Evolutionary conservation across 2,113 vertebrate genomes (phyloP).

Genomic region (Cromileptes altivelis): DNA sequence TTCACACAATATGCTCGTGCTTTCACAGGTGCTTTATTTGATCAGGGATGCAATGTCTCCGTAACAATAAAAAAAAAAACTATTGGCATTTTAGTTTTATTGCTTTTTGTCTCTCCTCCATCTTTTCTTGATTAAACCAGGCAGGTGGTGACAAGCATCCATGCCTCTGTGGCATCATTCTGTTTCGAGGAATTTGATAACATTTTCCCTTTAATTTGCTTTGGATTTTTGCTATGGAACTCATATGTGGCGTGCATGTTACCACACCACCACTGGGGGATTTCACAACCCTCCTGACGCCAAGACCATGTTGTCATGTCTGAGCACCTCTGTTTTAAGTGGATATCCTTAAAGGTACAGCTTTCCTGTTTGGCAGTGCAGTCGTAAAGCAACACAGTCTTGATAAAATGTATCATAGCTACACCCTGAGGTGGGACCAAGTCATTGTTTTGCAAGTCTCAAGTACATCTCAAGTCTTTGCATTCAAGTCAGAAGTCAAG

Average conservation of each 20-base stretch:
- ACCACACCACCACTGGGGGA: not conserved
- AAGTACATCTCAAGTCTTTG: too few species aligned
- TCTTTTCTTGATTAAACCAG: constrained; percentile 70
- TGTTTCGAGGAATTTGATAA: constrained; percentile 31
- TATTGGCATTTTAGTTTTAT: constrained; percentile 70
- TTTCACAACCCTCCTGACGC: constrained; percentile 21
- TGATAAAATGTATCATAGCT: not conserved
- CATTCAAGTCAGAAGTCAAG: too few species aligned
- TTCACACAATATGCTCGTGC: constrained; percentile 40
- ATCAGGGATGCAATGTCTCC: constrained; percentile 62
- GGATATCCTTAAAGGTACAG: constrained; percentile 20
- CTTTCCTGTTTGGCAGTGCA: not conserved
- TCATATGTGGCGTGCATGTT: not conserved
- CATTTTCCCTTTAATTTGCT: constrained; percentile 56
- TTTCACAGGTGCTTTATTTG: constrained; percentile 59
- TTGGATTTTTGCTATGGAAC: constrained; percentile 44
- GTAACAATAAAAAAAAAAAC: constrained; percentile 52
- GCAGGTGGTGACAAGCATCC: constrained; percentile 35
- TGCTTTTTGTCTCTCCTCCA: constrained; percentile 63
- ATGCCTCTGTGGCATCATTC: constrained; percentile 21
- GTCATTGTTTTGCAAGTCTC: too few species aligned
- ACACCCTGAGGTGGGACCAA: too few species aligned
- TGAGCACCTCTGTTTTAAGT: constrained; percentile 8
- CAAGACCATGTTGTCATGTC: constrained; percentile 29
- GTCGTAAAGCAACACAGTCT: not conserved